Base-by-base conservation (phyloP, 2,113 vertebrate species). In the Zosterops japonicus region DNA sequence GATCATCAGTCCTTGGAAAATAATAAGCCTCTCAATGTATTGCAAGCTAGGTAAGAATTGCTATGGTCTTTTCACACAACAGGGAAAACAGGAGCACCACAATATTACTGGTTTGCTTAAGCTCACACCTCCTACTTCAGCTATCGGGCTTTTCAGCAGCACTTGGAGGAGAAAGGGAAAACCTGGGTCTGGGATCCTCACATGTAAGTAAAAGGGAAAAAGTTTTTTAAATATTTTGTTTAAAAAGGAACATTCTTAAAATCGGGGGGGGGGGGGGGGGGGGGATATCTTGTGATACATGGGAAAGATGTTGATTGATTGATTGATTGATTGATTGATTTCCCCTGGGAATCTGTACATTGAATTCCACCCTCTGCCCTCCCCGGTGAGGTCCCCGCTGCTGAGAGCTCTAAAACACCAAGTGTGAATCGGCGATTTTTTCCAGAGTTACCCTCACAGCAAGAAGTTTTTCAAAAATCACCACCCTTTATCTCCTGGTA, bases 41-140 rank as follows among this genome's bases (percentile, higher is more conserved):
- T 44, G 2, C 46, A 65, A 63, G 29, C 61, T 50, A 44, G 46
- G 44, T 57, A 53, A 72, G 57, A 46, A 77, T 60, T 63, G 44
- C 59, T 67, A 8, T 5, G 22, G 13, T 52, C 56, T 88, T 85
- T 90, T 63, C n/a, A 81, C 20, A 50, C 42, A 67, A 76, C 78
- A 91, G 17, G 39, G 42, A 44, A 96, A 93, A 77, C 70, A 95
- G 75, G 88, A 93, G 82, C 39, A 83, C 22, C 14, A 23, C 33
- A 52, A 49, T 77, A 78, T 93, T 81, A 86, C 86, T 70, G 27
- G 39, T 47, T 87, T 83, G 59, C 55, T 61, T 79, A 88, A 70
- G 42, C 67, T 93, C 71, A 91, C 82, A 91, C 42, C 59, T 85
- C 42, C 71, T 85, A 20, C 84, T 83, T 93, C 83, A 96, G 56